These are phyloP conservation scores for Anguilla pacifica DNA, from an alignment of 2,797 vertebrate species.

Conservation along the genomic window DNA sequence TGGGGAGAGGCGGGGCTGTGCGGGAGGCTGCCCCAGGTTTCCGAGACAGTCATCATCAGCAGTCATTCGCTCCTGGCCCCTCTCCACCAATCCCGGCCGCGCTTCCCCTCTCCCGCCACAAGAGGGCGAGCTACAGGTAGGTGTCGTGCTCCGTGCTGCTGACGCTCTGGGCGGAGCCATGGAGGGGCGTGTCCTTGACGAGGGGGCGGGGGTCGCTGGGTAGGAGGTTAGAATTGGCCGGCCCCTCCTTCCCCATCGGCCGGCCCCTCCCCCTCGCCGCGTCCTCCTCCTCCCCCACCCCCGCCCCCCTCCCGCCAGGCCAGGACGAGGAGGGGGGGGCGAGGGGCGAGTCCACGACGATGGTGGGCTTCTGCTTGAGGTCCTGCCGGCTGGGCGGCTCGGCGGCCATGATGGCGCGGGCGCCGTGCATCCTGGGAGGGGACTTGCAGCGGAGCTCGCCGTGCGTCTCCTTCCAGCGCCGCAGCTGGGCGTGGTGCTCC, in stretches of 20 bases:
- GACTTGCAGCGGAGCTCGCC: slow-evolving; percentile 87
- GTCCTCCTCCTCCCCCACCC: not conserved
- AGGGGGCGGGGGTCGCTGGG: slow-evolving; percentile 41
- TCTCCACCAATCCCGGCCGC: not conserved
- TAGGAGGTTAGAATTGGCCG: slow-evolving; percentile 48
- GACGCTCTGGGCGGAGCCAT: slow-evolving; percentile 84
- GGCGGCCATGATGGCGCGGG: slow-evolving; percentile 87
- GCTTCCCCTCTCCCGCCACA: not conserved
- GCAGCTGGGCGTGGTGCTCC: slow-evolving; percentile 88
- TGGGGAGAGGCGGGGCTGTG: not conserved
- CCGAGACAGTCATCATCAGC: not conserved
- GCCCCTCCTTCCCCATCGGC: slow-evolving; percentile 33
- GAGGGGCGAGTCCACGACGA: slow-evolving; percentile 71
- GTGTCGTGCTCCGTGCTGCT: slow-evolving; percentile 89
- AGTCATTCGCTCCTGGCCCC: not conserved
- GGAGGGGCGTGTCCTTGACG: slow-evolving; percentile 44
- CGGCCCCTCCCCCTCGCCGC: slow-evolving; percentile 39
- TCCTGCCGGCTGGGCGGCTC: slow-evolving; percentile 81
- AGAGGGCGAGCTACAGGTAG: slow-evolving; percentile 78
- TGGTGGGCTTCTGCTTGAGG: slow-evolving; percentile 83
- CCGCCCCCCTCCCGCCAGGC: too few species aligned
- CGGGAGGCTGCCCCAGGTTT: not conserved
- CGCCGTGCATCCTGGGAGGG: slow-evolving; percentile 89
- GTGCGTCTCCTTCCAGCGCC: slow-evolving; percentile 85
- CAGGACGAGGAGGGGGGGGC: not conserved